Conservation (phyloP, 1,140 invertebrate genomes). For the Drosophila azteca region DNA sequence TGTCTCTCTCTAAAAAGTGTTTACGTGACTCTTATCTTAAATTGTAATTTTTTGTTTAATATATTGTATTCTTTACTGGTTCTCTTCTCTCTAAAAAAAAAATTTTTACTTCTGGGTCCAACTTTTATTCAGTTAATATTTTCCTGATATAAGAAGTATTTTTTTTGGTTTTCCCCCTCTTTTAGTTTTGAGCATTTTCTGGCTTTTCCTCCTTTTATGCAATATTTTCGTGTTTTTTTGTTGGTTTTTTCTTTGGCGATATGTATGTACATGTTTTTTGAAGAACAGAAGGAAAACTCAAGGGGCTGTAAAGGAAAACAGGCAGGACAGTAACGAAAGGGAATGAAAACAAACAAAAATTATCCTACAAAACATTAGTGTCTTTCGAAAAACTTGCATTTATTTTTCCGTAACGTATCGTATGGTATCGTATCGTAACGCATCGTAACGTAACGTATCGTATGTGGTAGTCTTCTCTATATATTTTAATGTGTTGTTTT, state of each 20-base stretch:
- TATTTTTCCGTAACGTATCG: constrained; percentile 48
- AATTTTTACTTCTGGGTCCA: constrained; percentile 75
- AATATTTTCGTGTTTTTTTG: constrained; percentile 30
- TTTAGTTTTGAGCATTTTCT: constrained; percentile 29
- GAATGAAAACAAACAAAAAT: constrained; percentile 40
- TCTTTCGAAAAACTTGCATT: constrained; percentile 72
- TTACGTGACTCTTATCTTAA: constrained; percentile 65
- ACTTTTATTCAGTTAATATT: constrained; percentile 68
- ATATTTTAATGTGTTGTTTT: constrained; percentile 64
- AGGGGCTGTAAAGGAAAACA: constrained; percentile 20
- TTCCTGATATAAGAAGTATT: constrained; percentile 65
- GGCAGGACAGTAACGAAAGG: background rate
- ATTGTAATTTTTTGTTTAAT: constrained; percentile 37
- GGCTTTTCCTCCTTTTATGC: constrained; percentile 40
- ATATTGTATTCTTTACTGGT: constrained; percentile 6
- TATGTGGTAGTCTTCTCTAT: constrained; percentile 46
- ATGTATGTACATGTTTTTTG: constrained; percentile 73
- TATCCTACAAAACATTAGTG: constrained; percentile 34
- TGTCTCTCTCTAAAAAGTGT: constrained; percentile 64
- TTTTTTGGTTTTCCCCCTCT: constrained; percentile 6
- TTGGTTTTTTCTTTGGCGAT: constrained; percentile 59
- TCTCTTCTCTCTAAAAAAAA: constrained; percentile 59
- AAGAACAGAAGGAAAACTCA: constrained; percentile 24
- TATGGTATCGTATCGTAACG: constrained; percentile 36
- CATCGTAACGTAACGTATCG: constrained; percentile 28